phyloP scores from a whole-genome alignment of 2,888 invertebrate genomes.

The Sinodicranocentrus sp. region DNA sequence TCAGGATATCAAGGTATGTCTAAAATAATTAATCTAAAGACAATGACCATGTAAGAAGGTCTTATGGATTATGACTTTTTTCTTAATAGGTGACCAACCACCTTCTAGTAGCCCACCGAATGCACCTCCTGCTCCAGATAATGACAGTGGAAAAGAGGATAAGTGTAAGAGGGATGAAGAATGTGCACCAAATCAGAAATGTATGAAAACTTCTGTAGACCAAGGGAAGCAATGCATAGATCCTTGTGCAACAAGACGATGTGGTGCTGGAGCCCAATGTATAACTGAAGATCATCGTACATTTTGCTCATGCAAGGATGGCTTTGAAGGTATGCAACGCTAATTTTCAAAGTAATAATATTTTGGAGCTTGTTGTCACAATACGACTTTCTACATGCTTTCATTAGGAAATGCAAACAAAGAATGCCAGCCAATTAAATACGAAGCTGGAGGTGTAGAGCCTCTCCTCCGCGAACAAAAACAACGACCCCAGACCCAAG shows the following conservation, averaged over 20 bases:
- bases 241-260: slow-evolving; percentile 59
- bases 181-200: slow-evolving; percentile 47
- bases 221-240: slow-evolving; percentile 52
- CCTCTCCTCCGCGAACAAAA: slow-evolving; percentile 17
- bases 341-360: background rate
- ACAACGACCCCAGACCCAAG: background rate
- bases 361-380: background rate
- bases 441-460: slow-evolving; percentile 40
- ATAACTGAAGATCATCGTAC: slow-evolving; percentile 46
- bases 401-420: slow-evolving; percentile 56
- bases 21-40: background rate
- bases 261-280: slow-evolving; percentile 70
- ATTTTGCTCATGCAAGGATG: slow-evolving; percentile 58
- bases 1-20: slow-evolving; percentile 69
- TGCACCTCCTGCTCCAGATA: slow-evolving; percentile 19
- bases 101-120: slow-evolving; percentile 14
- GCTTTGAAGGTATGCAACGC: slow-evolving; percentile 36
- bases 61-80: background rate
- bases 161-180: slow-evolving; percentile 55
- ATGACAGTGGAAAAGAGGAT: background rate
- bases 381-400: background rate
- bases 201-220: slow-evolving; percentile 32
- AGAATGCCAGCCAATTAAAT: slow-evolving; percentile 52
- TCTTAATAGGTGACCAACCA: slow-evolving; percentile 35
- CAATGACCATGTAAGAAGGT: background rate